Conservation (phyloP, 2,797 vertebrate genomes). For the Sebastes elongatus region DNA sequence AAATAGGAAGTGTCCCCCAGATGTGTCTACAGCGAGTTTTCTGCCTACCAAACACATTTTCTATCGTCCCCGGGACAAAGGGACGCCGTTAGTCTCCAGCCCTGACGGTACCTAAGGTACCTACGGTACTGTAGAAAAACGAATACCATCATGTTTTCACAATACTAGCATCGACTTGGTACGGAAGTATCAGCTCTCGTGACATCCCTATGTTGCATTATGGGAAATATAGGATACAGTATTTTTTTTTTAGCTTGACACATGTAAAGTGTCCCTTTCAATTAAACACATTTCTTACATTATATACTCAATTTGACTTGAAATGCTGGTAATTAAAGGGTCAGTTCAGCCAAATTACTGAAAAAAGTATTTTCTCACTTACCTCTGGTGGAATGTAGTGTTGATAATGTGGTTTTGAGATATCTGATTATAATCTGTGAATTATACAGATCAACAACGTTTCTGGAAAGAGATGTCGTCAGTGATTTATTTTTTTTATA, state of each 20-base stretch:
- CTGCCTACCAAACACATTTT: no score
- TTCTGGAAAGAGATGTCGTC: neutral
- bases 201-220: neutral
- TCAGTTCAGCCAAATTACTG: neutral
- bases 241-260: neutral
- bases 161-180: no score
- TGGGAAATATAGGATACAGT: neutral
- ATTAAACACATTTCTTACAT: neutral
- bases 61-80: no score
- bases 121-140: no score
- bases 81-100: no score
- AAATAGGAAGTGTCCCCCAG: no score
- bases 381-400: neutral
- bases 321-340: neutral
- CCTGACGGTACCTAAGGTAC: no score
- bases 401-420: neutral
- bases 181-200: no score
- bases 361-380: neutral
- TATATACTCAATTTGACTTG: neutral
- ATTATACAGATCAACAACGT: neutral
- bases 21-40: no score
- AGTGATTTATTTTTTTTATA: neutral
- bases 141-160: no score
- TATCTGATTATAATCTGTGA: neutral
- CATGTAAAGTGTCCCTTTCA: neutral